Conservation (phyloP, 2,113 vertebrate species). For the Bufo gargarizans region DNA sequence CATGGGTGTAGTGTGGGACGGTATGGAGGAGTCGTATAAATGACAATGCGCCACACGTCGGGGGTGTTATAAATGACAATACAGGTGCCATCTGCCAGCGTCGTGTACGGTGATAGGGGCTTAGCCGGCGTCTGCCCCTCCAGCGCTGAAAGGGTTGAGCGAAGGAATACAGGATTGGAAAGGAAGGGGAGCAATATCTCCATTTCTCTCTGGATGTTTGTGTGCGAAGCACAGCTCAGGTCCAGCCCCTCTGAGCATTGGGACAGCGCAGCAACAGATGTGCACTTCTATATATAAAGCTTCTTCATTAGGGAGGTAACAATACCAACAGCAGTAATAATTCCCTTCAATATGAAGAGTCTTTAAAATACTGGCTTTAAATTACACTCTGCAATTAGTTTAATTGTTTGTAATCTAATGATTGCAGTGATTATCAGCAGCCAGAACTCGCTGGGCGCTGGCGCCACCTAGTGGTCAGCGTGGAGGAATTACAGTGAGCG, state of each 20-base stretch:
- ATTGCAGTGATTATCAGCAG: constrained; percentile 49
- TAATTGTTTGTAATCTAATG: constrained; percentile 60
- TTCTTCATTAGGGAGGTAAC: constrained; percentile 60
- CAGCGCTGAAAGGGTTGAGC: constrained; percentile 43
- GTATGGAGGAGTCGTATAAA: not conserved
- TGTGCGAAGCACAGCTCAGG: constrained; percentile 52
- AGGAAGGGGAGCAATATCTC: constrained; percentile 41
- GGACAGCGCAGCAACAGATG: constrained; percentile 58
- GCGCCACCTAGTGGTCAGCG: constrained; percentile 49
- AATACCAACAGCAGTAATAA: constrained; percentile 59
- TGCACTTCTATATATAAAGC: constrained; percentile 60
- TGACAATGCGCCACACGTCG: constrained; percentile 1
- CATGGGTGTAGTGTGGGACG: not conserved
- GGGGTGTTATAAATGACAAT: constrained; percentile 13
- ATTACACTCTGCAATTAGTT: constrained; percentile 60
- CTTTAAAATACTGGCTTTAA: constrained; percentile 59
- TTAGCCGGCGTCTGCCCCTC: not conserved
- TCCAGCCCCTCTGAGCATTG: constrained; percentile 57
- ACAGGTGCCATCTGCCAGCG: not conserved
- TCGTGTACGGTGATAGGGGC: not conserved
- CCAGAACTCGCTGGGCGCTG: not conserved
- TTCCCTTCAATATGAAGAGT: constrained; percentile 59
- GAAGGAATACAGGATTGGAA: constrained; percentile 42
- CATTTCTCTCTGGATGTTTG: constrained; percentile 55
- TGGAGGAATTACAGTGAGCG: not conserved